A percentile compares a stretch with the other conserved stretches of the same genome.
phyloP scores from a whole-genome alignment of 2,888 invertebrate species.

The Idaea aversata region DNA sequence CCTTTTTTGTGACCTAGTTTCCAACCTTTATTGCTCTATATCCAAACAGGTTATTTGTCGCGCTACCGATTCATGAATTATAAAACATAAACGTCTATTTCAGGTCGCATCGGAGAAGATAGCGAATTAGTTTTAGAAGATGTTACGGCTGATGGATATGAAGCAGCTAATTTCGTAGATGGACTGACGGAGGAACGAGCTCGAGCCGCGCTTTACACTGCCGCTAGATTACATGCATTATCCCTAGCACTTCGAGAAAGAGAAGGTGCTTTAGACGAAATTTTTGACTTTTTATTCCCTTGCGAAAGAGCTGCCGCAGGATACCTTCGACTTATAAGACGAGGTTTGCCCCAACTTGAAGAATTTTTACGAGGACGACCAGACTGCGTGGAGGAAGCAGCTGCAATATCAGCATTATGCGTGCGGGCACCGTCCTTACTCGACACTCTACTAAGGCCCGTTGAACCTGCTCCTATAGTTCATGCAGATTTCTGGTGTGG shows the following conservation, averaged over 20 bases:
- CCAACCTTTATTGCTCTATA: not conserved
- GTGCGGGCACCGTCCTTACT: constrained; percentile 86
- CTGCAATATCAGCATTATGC: constrained; percentile 83
- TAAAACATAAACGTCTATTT: constrained; percentile 24
- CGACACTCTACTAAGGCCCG: constrained; percentile 84
- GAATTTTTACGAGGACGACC: constrained; percentile 84
- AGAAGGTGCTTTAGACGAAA: constrained; percentile 70
- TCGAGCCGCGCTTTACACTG: constrained; percentile 84
- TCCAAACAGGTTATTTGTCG: not conserved
- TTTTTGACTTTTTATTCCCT: constrained; percentile 85
- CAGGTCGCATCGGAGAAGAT: constrained; percentile 74
- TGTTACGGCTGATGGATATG: constrained; percentile 83
- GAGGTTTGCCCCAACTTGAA: constrained; percentile 87
- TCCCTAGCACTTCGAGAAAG: constrained; percentile 80
- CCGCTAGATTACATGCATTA: constrained; percentile 86
- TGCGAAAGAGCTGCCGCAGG: constrained; percentile 89
- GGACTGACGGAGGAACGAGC: constrained; percentile 84
- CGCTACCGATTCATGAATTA: not conserved
- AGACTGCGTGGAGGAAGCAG: constrained; percentile 81
- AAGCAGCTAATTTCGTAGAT: constrained; percentile 84
- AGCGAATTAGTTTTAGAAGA: constrained; percentile 88
- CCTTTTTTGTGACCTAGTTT: not conserved
- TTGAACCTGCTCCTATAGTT: constrained; percentile 88
- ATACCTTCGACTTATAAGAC: constrained; percentile 87
- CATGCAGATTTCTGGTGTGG: constrained; percentile 94